Percentiles rank a stretch among this genome's conserved stretches.
These are phyloP conservation scores for Dermatophagoides farinae DNA, from an alignment of 1,140 invertebrate species.

Conservation along the genomic window DNA sequence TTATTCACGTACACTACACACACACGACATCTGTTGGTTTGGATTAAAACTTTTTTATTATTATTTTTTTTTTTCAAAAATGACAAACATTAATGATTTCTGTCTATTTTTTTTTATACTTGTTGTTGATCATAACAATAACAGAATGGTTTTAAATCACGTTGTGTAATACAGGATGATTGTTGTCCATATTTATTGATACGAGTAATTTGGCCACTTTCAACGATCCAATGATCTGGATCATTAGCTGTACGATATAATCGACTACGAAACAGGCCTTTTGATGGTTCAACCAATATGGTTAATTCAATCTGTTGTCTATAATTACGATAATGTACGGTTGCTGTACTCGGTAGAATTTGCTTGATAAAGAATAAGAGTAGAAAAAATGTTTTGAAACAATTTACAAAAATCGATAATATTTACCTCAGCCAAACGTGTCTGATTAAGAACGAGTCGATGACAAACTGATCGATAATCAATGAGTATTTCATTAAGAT, in stretches of 20 bases:
- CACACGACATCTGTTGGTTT: too few relatives aligned
- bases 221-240: neutral
- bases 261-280: neutral
- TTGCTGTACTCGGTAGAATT: conserved; percentile 5
- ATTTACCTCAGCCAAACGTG: neutral
- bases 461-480: neutral
- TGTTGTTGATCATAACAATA: neutral
- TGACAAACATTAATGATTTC: neutral
- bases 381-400: neutral
- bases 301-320: conserved; percentile 2
- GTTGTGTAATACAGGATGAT: neutral
- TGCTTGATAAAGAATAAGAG: neutral
- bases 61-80: neutral
- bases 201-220: conserved; percentile 4
- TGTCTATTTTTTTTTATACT: neutral
- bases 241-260: neutral
- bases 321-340: neutral
- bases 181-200: conserved; percentile 11
- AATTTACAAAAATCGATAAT: neutral
- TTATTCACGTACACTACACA: too few relatives aligned
- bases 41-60: too few relatives aligned
- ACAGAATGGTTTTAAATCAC: conserved; percentile 4
- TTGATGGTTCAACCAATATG: neutral
- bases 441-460: neutral
- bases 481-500: neutral